Evolutionary conservation across 2,113 vertebrate species (phyloP).

Genomic region (Cettia cetti): DNA sequence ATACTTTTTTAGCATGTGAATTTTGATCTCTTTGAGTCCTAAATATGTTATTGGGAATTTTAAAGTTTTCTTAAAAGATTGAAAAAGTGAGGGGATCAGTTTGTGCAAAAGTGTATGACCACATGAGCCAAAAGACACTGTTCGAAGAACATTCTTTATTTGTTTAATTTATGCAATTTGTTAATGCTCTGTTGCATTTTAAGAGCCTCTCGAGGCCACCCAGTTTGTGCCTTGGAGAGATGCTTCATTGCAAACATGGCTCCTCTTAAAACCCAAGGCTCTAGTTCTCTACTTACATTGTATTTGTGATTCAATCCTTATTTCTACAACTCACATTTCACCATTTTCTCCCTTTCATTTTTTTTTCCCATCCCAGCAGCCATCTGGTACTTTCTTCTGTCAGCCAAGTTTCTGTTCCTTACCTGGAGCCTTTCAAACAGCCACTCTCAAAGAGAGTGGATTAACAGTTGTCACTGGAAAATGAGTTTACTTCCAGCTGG

Average conservation of each 20-base stretch:
- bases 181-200: slow-evolving; percentile 7
- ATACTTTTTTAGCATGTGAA: background rate
- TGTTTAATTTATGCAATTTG: background rate
- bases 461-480: slow-evolving; percentile 64
- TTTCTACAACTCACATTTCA: slow-evolving; percentile 58
- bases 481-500: slow-evolving; percentile 59
- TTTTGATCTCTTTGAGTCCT: background rate
- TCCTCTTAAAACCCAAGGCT: slow-evolving; percentile 1
- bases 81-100: background rate
- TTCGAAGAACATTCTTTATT: background rate
- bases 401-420: slow-evolving; percentile 64
- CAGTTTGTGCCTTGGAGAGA: background rate
- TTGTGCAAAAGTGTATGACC: background rate
- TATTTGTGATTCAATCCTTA: slow-evolving; percentile 30
- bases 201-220: background rate
- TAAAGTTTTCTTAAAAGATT: background rate
- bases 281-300: slow-evolving; percentile 38
- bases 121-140: background rate
- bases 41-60: background rate
- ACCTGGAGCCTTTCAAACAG: slow-evolving; percentile 52
- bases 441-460: slow-evolving; percentile 12
- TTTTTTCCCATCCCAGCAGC: slow-evolving; percentile 53
- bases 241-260: background rate
- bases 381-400: slow-evolving; percentile 57
- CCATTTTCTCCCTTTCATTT: background rate